Evolutionary conservation across 2,888 invertebrate genomes (phyloP), one percentile per base, ranked within the genome.

Genomic region (Linnaemya tessellans): DNA sequence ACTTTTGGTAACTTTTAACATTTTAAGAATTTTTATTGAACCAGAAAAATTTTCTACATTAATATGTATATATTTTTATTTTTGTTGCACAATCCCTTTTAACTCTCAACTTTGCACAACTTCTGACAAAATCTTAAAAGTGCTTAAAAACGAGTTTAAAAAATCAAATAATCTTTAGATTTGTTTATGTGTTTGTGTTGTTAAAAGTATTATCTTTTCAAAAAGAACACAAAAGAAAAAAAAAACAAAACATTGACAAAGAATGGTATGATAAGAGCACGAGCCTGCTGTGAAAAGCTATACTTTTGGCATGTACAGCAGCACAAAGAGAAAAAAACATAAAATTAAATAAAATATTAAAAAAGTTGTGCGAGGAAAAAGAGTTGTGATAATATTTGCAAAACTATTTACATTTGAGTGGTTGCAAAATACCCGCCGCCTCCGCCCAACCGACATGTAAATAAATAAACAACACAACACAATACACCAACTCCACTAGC

Each of bases 371-470:
- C 62, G 84, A 41, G 41, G 70, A 84, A 77, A 80, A 83, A 60
- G 88, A 88, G 87, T 89, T 91, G 90, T 90, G 88, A 91, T 90
- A 91, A 90, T 90, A 90, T 91, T 91, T 91, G 87, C 88, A 88
- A 90, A 90, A 90, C 90, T 91, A 91, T 90, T 90, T 90, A 90
- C 90, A 86, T 85, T 85, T 75, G 85, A 85, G 85, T 75, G 85
- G 82, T 75, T 85, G 60, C 64, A 64, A 20, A 11, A 54, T 46
- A 11, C 7, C 5, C 46, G 54, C 13, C 41, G 22, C 25, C 49
- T 11, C 49, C 56, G 15, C n/a, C 0, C 20, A 30, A 4, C 15
- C 38, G 3, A n/a, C 4, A 4, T 41, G 41, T 41, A 67, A 22
- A 79, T 70, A 79, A 79, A 71, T 79, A 79, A 64, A 64, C 54